Evolutionary conservation across 2,113 vertebrate species (phyloP).

Genomic region (Atlantisia rogersi): DNA sequence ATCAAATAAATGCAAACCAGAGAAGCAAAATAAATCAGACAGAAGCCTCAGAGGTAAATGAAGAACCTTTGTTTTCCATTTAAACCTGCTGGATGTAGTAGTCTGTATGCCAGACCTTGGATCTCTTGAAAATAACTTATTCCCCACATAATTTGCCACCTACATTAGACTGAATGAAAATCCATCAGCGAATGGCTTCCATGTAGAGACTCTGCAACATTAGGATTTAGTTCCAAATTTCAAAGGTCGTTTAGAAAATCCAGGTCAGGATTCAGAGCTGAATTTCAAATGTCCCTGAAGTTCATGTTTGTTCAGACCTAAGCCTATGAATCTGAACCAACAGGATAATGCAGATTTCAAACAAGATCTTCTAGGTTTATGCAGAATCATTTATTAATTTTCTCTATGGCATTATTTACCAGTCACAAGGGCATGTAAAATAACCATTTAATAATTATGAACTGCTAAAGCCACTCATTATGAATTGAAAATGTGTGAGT

Average conservation of each 20-base stretch:
- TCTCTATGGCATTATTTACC: conserved; percentile 42
- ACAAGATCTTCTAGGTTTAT: not conserved
- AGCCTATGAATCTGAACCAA: conserved; percentile 21
- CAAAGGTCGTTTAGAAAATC: conserved; percentile 55
- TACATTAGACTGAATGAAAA: conserved; percentile 57
- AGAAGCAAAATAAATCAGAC: conserved; percentile 44
- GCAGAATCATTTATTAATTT: not conserved
- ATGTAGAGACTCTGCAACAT: conserved; percentile 41
- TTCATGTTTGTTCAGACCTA: conserved; percentile 43
- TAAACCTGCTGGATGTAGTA: conserved; percentile 36
- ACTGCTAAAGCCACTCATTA: conserved; percentile 32
- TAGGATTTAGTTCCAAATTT: conserved; percentile 58
- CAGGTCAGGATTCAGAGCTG: conserved; percentile 47
- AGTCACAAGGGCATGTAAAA: conserved; percentile 48
- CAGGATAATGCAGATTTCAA: conserved; percentile 41
- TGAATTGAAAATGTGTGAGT: not conserved
- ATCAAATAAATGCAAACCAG: conserved; percentile 61
- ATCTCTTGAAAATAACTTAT: conserved; percentile 45
- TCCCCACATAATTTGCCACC: conserved; percentile 42
- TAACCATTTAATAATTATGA: conserved; percentile 56
- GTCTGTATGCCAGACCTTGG: conserved; percentile 33
- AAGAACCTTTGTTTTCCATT: conserved; percentile 68
- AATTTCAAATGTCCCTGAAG: conserved; percentile 51
- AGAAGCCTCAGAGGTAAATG: conserved; percentile 66
- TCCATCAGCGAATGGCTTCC: conserved; percentile 44